These are phyloP conservation scores for Osmerus eperlanus DNA, from an alignment of 2,113 vertebrate species.

Conservation along the genomic window DNA sequence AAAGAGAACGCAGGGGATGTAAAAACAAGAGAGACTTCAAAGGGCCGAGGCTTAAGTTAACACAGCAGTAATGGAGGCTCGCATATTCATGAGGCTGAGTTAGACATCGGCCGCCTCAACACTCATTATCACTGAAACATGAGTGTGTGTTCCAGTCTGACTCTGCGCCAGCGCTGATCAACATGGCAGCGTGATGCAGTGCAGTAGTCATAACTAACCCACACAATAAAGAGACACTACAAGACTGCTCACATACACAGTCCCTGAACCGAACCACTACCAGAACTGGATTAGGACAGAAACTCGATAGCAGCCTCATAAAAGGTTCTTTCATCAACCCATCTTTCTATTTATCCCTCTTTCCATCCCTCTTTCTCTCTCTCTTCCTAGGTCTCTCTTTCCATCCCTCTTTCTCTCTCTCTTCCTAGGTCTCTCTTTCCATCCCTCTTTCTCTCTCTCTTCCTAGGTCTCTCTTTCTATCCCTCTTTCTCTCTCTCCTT, in stretches of 20 bases:
- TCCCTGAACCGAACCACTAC: conserved; percentile 8
- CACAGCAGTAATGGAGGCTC: conserved; percentile 48
- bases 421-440: neutral
- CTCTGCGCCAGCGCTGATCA: conserved; percentile 61
- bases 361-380: conserved; percentile 19
- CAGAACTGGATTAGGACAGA: neutral
- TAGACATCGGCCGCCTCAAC: conserved; percentile 49
- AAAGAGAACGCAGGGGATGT: neutral
- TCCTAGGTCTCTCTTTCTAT: neutral
- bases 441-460: conserved; percentile 14
- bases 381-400: conserved; percentile 3
- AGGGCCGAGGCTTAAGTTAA: conserved; percentile 59
- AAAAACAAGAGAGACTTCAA: conserved; percentile 54
- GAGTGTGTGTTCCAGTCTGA: conserved; percentile 39
- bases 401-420: conserved; percentile 11
- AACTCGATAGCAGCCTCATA: too few relatives aligned
- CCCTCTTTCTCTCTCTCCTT: conserved; percentile 15
- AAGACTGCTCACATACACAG: conserved; percentile 3
- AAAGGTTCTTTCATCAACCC: neutral
- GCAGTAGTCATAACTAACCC: conserved; percentile 64
- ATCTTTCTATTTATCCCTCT: conserved; percentile 1
- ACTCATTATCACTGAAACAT: conserved; percentile 21
- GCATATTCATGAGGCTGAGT: conserved; percentile 67
- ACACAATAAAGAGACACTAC: conserved; percentile 36
- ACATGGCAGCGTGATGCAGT: conserved; percentile 73